These are phyloP conservation scores for Pelosia muscerda DNA, from an alignment of 2,888 invertebrate species.

Conservation along the genomic window DNA sequence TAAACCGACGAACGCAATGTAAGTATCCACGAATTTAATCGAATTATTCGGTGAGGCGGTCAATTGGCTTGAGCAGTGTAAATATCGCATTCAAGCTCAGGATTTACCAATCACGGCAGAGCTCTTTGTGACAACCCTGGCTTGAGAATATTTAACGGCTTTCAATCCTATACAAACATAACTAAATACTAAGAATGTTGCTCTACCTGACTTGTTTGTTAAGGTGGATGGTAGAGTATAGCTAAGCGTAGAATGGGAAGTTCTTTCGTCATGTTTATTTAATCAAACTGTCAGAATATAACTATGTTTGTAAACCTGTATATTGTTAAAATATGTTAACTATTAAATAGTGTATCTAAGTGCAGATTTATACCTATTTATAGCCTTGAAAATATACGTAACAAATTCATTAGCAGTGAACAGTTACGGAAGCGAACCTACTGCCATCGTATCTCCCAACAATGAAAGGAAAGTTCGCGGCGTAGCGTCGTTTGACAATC, in stretches of 20 bases:
- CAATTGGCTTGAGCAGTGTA: constrained; percentile 39
- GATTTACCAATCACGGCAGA: constrained; percentile 37
- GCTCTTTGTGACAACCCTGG: constrained; percentile 40
- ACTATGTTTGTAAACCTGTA: neutral
- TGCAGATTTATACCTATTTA: neutral
- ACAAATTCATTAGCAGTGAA: no score
- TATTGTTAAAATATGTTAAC: neutral
- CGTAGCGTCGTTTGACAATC: no score
- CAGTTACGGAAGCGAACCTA: no score
- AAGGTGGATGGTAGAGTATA: neutral
- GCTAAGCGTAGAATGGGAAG: neutral
- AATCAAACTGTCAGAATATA: neutral
- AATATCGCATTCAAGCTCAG: constrained; percentile 41
- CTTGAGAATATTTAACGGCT: constrained; percentile 31
- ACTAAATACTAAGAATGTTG: constrained; percentile 25
- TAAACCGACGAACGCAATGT: constrained; percentile 31
- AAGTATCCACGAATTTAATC: constrained; percentile 35
- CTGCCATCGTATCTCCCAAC: no score
- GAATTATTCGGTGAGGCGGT: constrained; percentile 43
- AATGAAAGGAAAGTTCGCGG: no score
- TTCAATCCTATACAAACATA: constrained; percentile 35
- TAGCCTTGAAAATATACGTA: neutral
- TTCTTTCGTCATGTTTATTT: neutral
- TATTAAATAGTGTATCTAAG: neutral
- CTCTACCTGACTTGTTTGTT: constrained; percentile 20